Percentiles rank a stretch among this genome's conserved stretches.
Evolutionary conservation across 2,888 invertebrate species (phyloP).

Genomic region (Orthosia incerta): DNA sequence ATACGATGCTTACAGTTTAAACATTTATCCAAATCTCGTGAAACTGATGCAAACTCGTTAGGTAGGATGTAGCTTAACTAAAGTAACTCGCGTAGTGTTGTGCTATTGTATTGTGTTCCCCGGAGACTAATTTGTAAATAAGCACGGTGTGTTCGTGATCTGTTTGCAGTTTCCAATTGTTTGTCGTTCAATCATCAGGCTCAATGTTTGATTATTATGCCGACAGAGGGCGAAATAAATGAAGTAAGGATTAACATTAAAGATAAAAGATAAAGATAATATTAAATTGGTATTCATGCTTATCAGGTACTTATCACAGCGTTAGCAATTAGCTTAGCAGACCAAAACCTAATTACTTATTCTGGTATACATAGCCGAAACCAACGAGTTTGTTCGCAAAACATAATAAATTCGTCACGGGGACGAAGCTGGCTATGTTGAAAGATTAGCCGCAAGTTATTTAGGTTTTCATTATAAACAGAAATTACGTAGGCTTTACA

Average conservation of each 20-base stretch:
- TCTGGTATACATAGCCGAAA: conserved; percentile 17
- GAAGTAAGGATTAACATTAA: not conserved
- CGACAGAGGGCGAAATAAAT: conserved; percentile 4
- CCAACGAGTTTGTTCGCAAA: conserved; percentile 19
- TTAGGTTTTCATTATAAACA: conserved; percentile 43
- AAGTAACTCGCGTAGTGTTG: conserved; percentile 1
- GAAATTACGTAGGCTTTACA: conserved; percentile 30
- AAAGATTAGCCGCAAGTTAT: conserved; percentile 15
- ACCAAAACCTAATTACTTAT: conserved; percentile 32
- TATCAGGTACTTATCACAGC: not conserved
- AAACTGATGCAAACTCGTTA: conserved; percentile 14
- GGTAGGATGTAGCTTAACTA: conserved; percentile 22
- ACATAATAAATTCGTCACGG: conserved; percentile 26
- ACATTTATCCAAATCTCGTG: conserved; percentile 25
- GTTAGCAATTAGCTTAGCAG: conserved; percentile 11
- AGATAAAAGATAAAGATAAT: not conserved
- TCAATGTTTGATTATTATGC: conserved; percentile 37
- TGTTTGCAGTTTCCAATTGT: conserved; percentile 46
- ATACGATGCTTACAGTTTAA: not conserved
- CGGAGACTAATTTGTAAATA: conserved; percentile 44
- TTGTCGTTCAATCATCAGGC: conserved; percentile 35
- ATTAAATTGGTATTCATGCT: not conserved
- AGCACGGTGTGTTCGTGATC: conserved; percentile 18
- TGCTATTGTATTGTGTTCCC: conserved; percentile 13
- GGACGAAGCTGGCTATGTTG: not conserved